Conservation (phyloP, 2,888 invertebrate genomes). For the Dyspetes luteomarginatus region DNA sequence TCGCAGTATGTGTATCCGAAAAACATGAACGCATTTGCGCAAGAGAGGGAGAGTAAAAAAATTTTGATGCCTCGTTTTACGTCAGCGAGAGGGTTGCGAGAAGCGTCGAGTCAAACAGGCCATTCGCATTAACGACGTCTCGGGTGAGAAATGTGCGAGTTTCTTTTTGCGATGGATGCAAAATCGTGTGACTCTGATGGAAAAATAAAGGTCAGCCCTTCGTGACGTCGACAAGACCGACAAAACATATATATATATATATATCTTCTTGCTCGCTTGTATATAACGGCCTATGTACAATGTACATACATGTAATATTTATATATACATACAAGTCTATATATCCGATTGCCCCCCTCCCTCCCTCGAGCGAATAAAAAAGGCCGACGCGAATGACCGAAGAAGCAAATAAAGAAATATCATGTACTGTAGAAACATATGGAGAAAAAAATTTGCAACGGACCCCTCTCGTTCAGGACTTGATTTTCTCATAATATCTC, state of each 20-base stretch:
- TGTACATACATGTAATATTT: background rate
- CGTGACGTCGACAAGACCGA: conserved; percentile 66
- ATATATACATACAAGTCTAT: no score
- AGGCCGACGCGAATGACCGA: conserved; percentile 35
- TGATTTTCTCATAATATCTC: conserved; percentile 44
- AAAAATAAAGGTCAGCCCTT: conserved; percentile 68
- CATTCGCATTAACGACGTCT: conserved; percentile 56
- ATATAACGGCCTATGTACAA: no score
- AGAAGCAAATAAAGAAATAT: conserved; percentile 45
- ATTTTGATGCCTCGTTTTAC: conserved; percentile 42
- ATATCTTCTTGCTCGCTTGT: conserved; percentile 45
- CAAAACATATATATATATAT: no score
- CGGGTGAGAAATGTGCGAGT: conserved; percentile 30
- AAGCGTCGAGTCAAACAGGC: conserved; percentile 12
- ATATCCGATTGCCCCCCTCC: no score
- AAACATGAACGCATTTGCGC: background rate
- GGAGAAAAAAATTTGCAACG: background rate
- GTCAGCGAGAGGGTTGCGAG: conserved; percentile 51
- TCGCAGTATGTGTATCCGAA: background rate
- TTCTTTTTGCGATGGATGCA: conserved; percentile 59
- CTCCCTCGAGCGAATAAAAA: conserved; percentile 37
- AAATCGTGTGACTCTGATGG: conserved; percentile 72
- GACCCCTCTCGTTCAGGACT: conserved; percentile 2
- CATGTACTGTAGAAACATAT: conserved; percentile 7
- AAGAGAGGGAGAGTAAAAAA: conserved; percentile 36